Evolutionary conservation across 2,888 invertebrate genomes (phyloP).

Genomic region (Galeruca laticollis): DNA sequence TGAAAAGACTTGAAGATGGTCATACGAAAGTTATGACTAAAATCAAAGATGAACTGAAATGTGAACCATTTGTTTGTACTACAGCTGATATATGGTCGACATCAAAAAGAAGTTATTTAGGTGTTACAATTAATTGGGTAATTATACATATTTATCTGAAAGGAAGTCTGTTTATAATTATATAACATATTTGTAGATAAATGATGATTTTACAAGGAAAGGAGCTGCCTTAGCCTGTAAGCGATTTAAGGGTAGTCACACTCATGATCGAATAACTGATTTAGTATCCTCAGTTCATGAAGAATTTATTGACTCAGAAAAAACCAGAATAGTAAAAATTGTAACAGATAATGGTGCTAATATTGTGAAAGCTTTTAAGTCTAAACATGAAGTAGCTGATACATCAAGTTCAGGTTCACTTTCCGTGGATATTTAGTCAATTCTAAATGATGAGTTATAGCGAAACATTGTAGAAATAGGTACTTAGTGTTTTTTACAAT

Average conservation of each 20-base stretch:
- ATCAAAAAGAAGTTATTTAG: too few relatives aligned
- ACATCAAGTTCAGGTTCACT: slow-evolving; percentile 1
- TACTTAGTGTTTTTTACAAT: slow-evolving; percentile 5
- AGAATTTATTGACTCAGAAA: slow-evolving; percentile 11
- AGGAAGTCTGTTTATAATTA: too few relatives aligned
- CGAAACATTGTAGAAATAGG: slow-evolving; percentile 7
- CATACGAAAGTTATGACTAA: too few relatives aligned
- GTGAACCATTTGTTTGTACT: too few relatives aligned
- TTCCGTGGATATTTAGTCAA: slow-evolving; percentile 4
- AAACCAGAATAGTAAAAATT: slow-evolving; percentile 7
- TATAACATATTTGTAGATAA: too few relatives aligned
- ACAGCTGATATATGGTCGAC: too few relatives aligned
- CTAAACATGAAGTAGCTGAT: background rate
- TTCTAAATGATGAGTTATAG: slow-evolving; percentile 7
- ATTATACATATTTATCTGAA: too few relatives aligned
- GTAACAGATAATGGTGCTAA: slow-evolving; percentile 5
- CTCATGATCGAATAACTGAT: slow-evolving; percentile 7
- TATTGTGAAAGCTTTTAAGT: slow-evolving; percentile 10
- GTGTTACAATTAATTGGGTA: too few relatives aligned
- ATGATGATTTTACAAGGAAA: too few relatives aligned
- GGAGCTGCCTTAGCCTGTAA: too few relatives aligned
- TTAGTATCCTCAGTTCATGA: slow-evolving; percentile 6
- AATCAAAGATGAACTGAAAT: too few relatives aligned
- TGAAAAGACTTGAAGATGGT: slow-evolving; percentile 1
- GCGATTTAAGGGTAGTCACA: background rate